A percentile compares a stretch with the other conserved stretches of the same genome.
Evolutionary conservation across 2,797 vertebrate species (phyloP).

Genomic region (Dipus sagitta): DNA sequence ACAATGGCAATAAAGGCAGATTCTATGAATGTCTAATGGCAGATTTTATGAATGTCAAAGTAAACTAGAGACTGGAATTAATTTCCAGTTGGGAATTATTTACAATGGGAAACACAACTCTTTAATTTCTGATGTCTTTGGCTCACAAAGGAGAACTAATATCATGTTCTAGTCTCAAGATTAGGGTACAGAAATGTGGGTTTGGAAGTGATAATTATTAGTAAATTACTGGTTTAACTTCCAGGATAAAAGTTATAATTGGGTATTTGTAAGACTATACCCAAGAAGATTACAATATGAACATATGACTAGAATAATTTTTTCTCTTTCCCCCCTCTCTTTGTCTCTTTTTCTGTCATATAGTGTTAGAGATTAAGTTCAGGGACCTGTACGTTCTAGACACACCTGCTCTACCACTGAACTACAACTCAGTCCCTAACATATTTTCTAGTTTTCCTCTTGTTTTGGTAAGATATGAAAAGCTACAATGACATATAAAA

Average conservation of each 20-base stretch:
- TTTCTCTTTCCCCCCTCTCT: background rate
- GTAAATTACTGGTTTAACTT: slow-evolving; percentile 28
- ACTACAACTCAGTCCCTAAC: background rate
- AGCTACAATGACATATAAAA: background rate
- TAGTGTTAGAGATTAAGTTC: background rate
- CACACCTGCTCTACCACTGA: background rate
- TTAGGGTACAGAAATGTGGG: background rate
- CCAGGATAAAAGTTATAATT: slow-evolving; percentile 9
- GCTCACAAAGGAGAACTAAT: background rate
- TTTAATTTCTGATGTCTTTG: background rate
- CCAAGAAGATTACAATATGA: background rate
- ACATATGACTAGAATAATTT: background rate
- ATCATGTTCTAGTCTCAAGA: background rate
- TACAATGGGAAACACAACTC: background rate
- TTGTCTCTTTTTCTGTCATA: background rate
- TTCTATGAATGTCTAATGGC: background rate
- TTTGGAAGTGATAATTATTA: slow-evolving; percentile 1
- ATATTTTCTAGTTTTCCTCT: background rate
- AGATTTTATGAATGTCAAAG: background rate
- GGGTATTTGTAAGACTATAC: background rate
- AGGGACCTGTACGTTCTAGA: background rate
- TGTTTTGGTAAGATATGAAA: background rate
- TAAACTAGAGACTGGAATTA: background rate
- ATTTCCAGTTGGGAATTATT: background rate
- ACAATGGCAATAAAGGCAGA: background rate